Base-by-base conservation (phyloP, 2,888 invertebrate genomes). In the Nineta flava region DNA sequence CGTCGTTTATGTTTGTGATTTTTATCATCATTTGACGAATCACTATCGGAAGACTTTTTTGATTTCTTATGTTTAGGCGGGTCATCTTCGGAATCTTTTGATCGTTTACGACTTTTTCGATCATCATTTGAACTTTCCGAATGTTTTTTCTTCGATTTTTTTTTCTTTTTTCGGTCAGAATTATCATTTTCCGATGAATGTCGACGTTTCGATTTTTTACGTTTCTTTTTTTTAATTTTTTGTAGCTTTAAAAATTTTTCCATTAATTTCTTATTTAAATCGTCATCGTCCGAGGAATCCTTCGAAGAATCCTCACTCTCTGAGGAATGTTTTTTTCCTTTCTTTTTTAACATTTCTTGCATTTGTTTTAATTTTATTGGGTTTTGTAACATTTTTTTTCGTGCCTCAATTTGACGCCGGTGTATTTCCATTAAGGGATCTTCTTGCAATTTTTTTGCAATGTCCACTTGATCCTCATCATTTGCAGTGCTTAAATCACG, bases 341-440 rank as follows among this genome's bases (percentile, higher is more conserved):
- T 73, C 46, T 71, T 72, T 59, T 78, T 73, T 53, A 93, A 76
- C 59, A 91, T 72, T 61, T 87, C 80, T 57, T 91, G 81, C 1
- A 96, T 70, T 60, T 85, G 83, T 56, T 90, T 91, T 56, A 96
- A 70, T 65, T 90, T 90, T 0, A 95, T 77, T 1, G 95, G 95
- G 72, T 96, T 96, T 58, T 91, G 87, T 3, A 96, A 65, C 34
- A 96, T 71, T 52, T 87, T 83, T 52, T 83, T 80, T 40, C 87
- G 72, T 0, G 87, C 84, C 61, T 95, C 93, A 62, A 92, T 81
- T 68, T 95, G 94, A 50, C 86, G 78, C 61, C 91, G 87, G 59
- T 85, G 87, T 7, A 96, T 94, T 3, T 85, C 75, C 62, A 90
- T 81, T 38, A 96, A 66, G 1, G 96, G 96, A 72, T 96, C 96